Percentiles rank a stretch among this genome's conserved stretches.
Conservation (phyloP, 2,113 vertebrate species). For the Pteruthius melanotis region DNA sequence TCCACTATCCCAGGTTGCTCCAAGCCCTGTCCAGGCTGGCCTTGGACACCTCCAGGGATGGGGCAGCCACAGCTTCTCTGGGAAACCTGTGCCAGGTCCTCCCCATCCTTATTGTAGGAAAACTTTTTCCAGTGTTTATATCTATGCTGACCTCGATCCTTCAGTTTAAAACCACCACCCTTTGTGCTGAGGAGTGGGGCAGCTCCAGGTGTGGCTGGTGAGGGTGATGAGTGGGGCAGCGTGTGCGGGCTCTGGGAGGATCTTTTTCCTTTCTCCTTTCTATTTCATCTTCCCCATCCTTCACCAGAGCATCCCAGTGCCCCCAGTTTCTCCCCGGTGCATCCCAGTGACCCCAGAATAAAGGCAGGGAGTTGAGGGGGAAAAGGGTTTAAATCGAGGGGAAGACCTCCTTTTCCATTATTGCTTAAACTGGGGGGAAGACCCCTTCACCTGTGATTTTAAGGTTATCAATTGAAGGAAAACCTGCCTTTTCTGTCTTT, state of each 20-base stretch:
- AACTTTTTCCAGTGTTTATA: not conserved
- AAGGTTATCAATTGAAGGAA: not conserved
- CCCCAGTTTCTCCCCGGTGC: not conserved
- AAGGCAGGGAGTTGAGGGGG: not conserved
- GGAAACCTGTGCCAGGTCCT: not conserved
- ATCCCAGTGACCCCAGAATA: not conserved
- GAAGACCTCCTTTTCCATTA: not conserved
- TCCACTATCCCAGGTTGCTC: not conserved
- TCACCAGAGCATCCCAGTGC: not conserved
- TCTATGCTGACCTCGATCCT: not conserved
- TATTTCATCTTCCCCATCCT: not conserved
- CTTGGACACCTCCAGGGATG: not conserved
- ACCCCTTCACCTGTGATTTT: not conserved
- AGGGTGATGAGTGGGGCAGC: not conserved
- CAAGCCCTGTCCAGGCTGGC: rapidly evolving
- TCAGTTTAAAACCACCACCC: not conserved
- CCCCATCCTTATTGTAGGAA: rapidly evolving
- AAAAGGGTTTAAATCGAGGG: not conserved
- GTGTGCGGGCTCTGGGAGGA: not conserved
- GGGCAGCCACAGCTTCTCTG: not conserved
- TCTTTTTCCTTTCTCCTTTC: not conserved
- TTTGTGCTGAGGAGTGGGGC: not conserved
- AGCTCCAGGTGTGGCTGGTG: not conserved
- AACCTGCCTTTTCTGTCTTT: not conserved
- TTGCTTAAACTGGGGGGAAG: not conserved